A percentile compares a stretch with the other conserved stretches of the same genome.
phyloP scores from a whole-genome alignment of 2,113 vertebrate genomes.

The Scopus umbretta region DNA sequence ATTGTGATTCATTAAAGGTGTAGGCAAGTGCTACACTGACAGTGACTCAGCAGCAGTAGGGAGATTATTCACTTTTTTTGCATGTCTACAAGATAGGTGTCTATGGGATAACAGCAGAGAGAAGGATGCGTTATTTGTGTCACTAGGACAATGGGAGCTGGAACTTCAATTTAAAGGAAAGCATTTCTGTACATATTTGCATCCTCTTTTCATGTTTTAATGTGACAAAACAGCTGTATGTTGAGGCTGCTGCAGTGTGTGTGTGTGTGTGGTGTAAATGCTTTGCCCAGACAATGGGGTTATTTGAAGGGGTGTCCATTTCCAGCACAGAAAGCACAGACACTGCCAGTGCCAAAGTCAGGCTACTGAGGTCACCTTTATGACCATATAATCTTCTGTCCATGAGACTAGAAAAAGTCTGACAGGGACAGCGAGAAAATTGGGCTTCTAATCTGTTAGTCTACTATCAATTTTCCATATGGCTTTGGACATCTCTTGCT shows the following conservation, averaged over 20 bases:
- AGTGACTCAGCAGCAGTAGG: not conserved
- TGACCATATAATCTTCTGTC: not conserved
- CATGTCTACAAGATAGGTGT: not conserved
- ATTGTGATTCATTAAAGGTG: not conserved
- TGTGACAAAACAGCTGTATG: not conserved
- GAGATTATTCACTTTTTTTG: not conserved
- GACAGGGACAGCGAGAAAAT: not conserved
- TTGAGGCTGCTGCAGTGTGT: not conserved
- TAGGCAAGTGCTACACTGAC: not conserved
- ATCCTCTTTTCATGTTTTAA: not conserved
- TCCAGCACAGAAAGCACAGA: not conserved
- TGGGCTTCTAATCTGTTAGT: not conserved
- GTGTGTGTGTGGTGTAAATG: not conserved
- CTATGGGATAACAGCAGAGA: not conserved
- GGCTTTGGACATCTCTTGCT: not conserved
- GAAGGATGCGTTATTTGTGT: not conserved
- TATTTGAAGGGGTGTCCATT: not conserved
- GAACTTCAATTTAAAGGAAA: not conserved
- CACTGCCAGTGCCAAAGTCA: not conserved
- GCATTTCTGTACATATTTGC: not conserved
- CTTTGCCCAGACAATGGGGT: fast-evolving
- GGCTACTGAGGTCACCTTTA: not conserved
- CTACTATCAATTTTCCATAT: not conserved
- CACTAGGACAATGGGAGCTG: fast-evolving
- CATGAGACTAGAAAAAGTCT: not conserved